Conservation (phyloP, 2,113 vertebrate genomes). For the Setophaga kirtlandii region DNA sequence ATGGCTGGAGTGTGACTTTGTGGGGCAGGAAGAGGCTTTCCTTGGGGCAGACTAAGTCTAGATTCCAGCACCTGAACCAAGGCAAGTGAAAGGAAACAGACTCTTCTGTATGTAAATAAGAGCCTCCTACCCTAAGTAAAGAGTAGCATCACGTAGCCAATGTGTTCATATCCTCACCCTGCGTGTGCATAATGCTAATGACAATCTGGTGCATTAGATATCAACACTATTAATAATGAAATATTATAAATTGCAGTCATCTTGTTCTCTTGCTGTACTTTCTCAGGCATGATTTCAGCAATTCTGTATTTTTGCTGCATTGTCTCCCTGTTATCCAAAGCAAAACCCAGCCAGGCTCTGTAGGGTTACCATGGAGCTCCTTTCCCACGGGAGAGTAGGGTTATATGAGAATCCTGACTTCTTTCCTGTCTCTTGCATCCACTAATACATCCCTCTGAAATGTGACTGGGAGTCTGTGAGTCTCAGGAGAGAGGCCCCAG, state of each 20-base stretch:
- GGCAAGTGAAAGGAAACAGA: neutral
- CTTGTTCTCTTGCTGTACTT: neutral
- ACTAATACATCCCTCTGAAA: neutral
- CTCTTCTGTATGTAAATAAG: neutral
- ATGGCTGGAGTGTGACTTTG: fast-evolving
- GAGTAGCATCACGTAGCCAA: neutral
- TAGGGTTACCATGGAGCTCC: neutral
- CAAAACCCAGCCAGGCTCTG: neutral
- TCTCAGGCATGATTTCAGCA: neutral
- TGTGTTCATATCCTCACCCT: neutral
- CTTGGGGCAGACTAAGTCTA: neutral
- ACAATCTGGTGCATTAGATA: neutral
- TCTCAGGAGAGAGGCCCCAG: neutral
- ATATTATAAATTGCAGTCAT: neutral
- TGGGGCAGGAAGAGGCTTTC: neutral
- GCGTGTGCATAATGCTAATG: fast-evolving
- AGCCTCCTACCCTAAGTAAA: neutral
- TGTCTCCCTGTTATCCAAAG: neutral
- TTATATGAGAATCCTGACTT: neutral
- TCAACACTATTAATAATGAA: neutral
- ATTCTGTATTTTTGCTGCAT: neutral
- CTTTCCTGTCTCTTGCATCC: neutral
- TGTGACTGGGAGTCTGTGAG: neutral
- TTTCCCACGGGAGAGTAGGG: neutral
- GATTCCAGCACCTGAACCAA: neutral